Conservation (phyloP, 2,888 invertebrate species). For the Stenichneumon culpator region DNA sequence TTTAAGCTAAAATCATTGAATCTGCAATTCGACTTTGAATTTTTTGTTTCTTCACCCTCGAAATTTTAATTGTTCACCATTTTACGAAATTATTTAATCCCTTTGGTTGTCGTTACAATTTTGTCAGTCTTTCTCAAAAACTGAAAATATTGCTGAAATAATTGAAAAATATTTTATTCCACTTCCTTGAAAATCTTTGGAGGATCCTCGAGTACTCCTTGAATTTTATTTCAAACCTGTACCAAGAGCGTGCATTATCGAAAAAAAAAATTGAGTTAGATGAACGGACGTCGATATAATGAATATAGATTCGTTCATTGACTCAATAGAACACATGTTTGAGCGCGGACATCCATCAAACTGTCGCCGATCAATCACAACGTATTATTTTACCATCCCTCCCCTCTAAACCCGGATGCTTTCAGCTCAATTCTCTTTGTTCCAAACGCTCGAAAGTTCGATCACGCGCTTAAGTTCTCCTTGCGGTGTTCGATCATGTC, state of each 20-base stretch:
- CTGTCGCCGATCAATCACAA: slow-evolving; percentile 54
- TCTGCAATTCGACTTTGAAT: too few species aligned
- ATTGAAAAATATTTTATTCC: too few species aligned
- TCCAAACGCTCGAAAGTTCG: slow-evolving; percentile 24
- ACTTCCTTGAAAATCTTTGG: too few species aligned
- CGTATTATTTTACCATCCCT: slow-evolving; percentile 17
- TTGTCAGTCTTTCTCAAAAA: too few species aligned
- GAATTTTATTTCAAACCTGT: too few species aligned
- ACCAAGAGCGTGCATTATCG: neutral
- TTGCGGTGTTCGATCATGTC: slow-evolving; percentile 43
- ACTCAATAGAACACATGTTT: slow-evolving; percentile 33
- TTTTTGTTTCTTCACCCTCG: too few species aligned
- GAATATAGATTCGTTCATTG: slow-evolving; percentile 1
- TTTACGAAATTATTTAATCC: too few species aligned
- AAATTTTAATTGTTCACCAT: too few species aligned
- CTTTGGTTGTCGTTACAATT: too few species aligned
- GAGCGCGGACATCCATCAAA: slow-evolving; percentile 51
- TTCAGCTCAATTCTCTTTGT: slow-evolving; percentile 51
- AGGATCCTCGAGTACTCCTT: too few species aligned
- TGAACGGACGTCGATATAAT: neutral
- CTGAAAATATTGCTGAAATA: too few species aligned
- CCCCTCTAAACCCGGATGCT: slow-evolving; percentile 20
- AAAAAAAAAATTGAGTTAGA: neutral
- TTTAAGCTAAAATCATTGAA: too few species aligned
- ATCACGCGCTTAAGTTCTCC: slow-evolving; percentile 10